A percentile compares a stretch with the other conserved stretches of the same genome.
phyloP scores from a whole-genome alignment of 2,113 vertebrate genomes.

The Rattus rattus region DNA sequence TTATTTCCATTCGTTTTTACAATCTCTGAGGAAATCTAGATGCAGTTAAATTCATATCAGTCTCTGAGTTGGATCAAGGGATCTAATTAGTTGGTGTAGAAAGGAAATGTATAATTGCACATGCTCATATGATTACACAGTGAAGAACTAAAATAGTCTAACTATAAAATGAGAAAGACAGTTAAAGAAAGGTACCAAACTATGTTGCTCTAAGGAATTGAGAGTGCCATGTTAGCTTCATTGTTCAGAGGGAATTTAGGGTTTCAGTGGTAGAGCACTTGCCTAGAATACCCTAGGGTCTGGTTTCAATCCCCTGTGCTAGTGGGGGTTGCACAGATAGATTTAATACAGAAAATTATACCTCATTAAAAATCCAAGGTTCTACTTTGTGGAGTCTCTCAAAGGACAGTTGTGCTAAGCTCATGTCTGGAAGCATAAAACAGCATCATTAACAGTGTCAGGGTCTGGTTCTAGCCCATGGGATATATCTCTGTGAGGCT shows the following conservation, averaged over 20 bases:
- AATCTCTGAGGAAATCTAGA: constrained; percentile 21
- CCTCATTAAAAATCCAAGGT: constrained; percentile 11
- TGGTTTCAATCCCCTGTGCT: background rate
- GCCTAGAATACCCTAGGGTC: background rate
- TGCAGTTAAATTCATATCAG: background rate
- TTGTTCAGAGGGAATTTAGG: background rate
- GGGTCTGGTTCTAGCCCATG: too few relatives aligned
- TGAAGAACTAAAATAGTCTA: background rate
- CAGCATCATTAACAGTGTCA: too few relatives aligned
- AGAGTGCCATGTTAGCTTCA: background rate
- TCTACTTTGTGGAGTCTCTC: background rate
- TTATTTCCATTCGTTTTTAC: constrained; percentile 40
- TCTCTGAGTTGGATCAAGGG: constrained; percentile 1
- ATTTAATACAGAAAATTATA: background rate
- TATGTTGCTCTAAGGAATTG: background rate
- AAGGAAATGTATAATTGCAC: background rate
- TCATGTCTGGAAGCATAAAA: too few relatives aligned
- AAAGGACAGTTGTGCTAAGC: too few relatives aligned
- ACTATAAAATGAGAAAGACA: constrained; percentile 37
- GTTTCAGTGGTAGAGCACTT: background rate
- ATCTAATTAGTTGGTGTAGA: background rate
- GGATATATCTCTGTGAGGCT: too few relatives aligned
- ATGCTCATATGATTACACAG: background rate
- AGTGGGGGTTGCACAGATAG: too few relatives aligned
- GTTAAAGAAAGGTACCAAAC: background rate